Conservation (phyloP, 2,797 vertebrate genomes). For the Vultur gryphus region DNA sequence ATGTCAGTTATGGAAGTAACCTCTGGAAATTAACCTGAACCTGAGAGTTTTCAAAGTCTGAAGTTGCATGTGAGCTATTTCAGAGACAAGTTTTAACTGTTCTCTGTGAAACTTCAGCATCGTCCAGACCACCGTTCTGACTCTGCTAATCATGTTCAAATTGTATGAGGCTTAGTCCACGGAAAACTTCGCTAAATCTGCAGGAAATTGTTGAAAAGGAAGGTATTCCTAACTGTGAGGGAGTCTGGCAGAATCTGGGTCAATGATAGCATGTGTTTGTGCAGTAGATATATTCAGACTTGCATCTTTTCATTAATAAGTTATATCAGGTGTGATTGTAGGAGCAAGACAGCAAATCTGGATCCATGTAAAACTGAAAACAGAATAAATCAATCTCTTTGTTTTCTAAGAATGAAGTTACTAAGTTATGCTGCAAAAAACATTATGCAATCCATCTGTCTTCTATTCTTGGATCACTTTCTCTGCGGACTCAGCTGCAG, state of each 20-base stretch:
- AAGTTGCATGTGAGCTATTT: background rate
- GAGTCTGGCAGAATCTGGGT: background rate
- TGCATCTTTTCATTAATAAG: background rate
- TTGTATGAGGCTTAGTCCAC: background rate
- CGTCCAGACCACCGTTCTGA: background rate
- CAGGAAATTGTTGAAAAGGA: background rate
- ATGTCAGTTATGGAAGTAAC: background rate
- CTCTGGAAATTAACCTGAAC: background rate
- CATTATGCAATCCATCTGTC: background rate
- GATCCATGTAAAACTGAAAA: background rate
- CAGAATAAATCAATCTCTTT: background rate
- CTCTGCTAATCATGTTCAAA: background rate
- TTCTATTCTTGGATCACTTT: background rate
- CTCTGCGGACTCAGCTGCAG: background rate
- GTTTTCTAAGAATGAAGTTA: background rate
- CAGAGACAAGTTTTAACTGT: background rate
- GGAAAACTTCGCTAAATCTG: background rate
- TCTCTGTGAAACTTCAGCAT: background rate
- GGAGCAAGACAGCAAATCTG: background rate
- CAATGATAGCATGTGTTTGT: background rate
- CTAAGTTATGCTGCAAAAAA: background rate
- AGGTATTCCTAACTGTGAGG: background rate
- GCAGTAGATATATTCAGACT: background rate
- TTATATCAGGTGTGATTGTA: background rate
- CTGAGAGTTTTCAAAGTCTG: background rate